Evolutionary conservation across 2,797 vertebrate genomes (phyloP), one percentile per base, ranked within the genome.

Genomic region (Danio tinwini): DNA sequence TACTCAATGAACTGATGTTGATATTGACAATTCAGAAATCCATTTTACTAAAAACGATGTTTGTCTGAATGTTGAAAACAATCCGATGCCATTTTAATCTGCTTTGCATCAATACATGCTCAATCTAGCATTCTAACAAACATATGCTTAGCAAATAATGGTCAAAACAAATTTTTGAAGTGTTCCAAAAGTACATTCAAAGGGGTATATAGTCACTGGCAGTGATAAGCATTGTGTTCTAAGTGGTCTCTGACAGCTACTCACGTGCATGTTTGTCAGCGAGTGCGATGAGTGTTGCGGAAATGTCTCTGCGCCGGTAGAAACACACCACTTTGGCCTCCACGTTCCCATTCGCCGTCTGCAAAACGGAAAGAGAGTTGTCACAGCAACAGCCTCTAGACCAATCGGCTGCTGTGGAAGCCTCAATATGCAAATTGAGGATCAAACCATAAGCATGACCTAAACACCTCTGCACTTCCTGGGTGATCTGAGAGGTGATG

Each of bases 261-360:
- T 98, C 94, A 99, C 97, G 95, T 90, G 97, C 97, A 76, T 99
- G 98, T 93, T 99, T 99, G 93, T 99, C 97, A 68, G 98, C 98
- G 90, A 99, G 86, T 49, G 98, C 94, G 86, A 99, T 98, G 86
- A 99, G 96, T 5, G 96, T 95, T 89, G 96, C 94, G 62, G 97
- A 98, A 91, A 99, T 99, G 93, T 99, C 97, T 83, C 98, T 94
- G 87, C 97, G 94, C 76, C 98, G 92, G 92, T 98, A 98, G 93
- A 99, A 99, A 90, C 98, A 99, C 75, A 99, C 97, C 92, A 99
- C 97, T 94, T 99, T 99, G 76, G 98, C 97, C 89, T 99, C 98
- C 91, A 99, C 98, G 19, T 99, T 99, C 81, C 98, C 98, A 91
- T 96, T 99, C 88, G 97, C 97, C 71, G 98, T 99, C 98, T 99